Base-by-base conservation (phyloP, 2,113 vertebrate genomes). In the Clarias magur region DNA sequence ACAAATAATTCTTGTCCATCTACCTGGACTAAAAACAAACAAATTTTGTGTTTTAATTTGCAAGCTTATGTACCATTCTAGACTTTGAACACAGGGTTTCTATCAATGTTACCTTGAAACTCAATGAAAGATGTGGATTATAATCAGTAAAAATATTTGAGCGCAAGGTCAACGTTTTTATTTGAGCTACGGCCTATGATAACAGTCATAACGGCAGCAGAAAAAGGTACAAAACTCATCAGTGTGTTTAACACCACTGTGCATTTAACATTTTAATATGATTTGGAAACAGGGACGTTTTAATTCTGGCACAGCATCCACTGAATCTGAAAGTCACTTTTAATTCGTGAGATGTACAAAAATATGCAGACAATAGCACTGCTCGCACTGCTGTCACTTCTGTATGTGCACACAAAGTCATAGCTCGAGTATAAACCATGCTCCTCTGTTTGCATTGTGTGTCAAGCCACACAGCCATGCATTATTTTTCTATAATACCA, bases 271-370 rank as follows among this genome's bases (percentile, higher is more conserved):
- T 78, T 54, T 78, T 21, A 78, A 48, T 23, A 27, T 78, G 75
- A 54, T 53, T 78, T 54, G 13, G 25, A 78, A 56, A 78, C 25
- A 78, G 48, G 25, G 48, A 27, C 27, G 23, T 38, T 80, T 80
- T 80, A 30, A 30, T 10, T 60, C 79, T 12, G 15, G 13, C 10
- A 80, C 60, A 9, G 56, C 23, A 30, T 80, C 79, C 4, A 34
- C 27, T 34, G 19, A 80, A 80, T 60, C 27, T 59, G 27, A 80
- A 80, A 38, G 79, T 80, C 79, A 60, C 56, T 21, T 80, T 80
- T 60, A 38, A 60, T 23, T 17, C 56, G 38, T 4, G 11, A 60
- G 27, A 60, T 80, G 27, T 12, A 81, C 54, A 81, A 42, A 81
- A 81, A 81, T 62, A 81, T 81, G 79, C 79, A 38, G 15, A 30